Conservation (phyloP, 1,140 invertebrate species). For the Drosophila oshimai region DNA sequence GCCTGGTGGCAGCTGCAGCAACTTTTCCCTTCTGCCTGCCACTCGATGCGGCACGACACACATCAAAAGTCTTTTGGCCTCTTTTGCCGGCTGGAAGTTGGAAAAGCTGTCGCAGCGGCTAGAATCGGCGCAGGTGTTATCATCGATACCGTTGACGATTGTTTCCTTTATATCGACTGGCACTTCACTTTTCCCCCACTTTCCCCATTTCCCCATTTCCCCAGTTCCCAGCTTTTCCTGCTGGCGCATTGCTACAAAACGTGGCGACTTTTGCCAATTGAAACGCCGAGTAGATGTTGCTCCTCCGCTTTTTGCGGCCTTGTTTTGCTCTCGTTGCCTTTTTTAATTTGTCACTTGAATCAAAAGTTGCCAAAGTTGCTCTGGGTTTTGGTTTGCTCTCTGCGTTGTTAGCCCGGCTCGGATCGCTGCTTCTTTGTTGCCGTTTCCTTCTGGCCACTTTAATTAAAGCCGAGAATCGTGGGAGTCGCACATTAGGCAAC, state of each 20-base stretch:
- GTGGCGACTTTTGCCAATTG: conserved; percentile 70
- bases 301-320: conserved; percentile 34
- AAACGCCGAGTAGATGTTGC: conserved; percentile 40
- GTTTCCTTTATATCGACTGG: conserved; percentile 60
- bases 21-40: conserved; percentile 51
- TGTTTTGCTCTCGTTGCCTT: conserved; percentile 56
- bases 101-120: conserved; percentile 70
- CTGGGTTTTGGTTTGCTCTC: conserved; percentile 15
- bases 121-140: conserved; percentile 64
- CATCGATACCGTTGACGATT: conserved; percentile 77
- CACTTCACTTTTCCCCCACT: conserved; percentile 40
- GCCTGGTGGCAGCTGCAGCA: conserved; percentile 42
- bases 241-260: conserved; percentile 61
- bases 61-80: conserved; percentile 65
- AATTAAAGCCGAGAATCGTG: conserved; percentile 63
- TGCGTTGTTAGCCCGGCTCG: conserved; percentile 12
- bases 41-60: conserved; percentile 73
- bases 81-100: conserved; percentile 38
- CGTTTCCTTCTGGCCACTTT: conserved; percentile 51
- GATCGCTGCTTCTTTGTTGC: conserved; percentile 29
- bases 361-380: conserved; percentile 74
- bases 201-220: no score
- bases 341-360: conserved; percentile 80
- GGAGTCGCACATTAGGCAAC: conserved; percentile 38
- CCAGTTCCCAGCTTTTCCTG: background rate